Evolutionary conservation across 2,888 invertebrate species (phyloP), one percentile per base, ranked within the genome.

Genomic region (Cancer borealis): DNA sequence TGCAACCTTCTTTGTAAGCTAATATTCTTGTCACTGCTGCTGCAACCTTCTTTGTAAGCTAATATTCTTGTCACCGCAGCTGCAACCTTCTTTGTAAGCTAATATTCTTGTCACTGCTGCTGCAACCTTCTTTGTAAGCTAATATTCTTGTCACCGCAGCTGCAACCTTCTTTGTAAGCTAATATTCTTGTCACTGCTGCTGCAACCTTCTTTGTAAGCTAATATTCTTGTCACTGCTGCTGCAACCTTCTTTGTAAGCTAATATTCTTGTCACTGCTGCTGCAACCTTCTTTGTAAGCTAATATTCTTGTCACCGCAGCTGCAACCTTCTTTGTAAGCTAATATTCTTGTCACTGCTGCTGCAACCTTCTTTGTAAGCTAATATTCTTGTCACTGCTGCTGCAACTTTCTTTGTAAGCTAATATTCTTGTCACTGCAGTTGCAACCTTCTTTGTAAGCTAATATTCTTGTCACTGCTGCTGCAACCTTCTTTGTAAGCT

Each of bases 1-100:
- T 87, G 91, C 93, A 30, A 14, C 92, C 10, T 93, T 93, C 60
- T 93, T 93, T 93, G 93, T 93, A 54, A 88, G 93, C 47, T 39
- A 3, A 54, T 14, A 8, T 66, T 14, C 88, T 93, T 14, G 45
- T 93, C 46, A 91, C 66, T 30, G 17, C 45, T 0, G 92, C 93
- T 87, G 91, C 93, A 30, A 14, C 92, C 10, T 93, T 93, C 60
- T 93, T 93, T 93, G 93, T 93, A 54, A 88, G 93, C 47, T 39
- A 3, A 54, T 14, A 8, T 66, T 14, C 88, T 93, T 14, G 45
- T 93, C 46, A 91, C 66, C 47, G 17, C 45, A 1, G 92, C 93
- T 87, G 91, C 93, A 30, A 14, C 92, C 10, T 93, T 93, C 60
- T 93, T 93, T 93, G 93, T 93, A 54, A 88, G 93, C 47, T 39